These are phyloP conservation scores for Eilema caniola DNA, from an alignment of 2,888 invertebrate species.

Conservation along the genomic window DNA sequence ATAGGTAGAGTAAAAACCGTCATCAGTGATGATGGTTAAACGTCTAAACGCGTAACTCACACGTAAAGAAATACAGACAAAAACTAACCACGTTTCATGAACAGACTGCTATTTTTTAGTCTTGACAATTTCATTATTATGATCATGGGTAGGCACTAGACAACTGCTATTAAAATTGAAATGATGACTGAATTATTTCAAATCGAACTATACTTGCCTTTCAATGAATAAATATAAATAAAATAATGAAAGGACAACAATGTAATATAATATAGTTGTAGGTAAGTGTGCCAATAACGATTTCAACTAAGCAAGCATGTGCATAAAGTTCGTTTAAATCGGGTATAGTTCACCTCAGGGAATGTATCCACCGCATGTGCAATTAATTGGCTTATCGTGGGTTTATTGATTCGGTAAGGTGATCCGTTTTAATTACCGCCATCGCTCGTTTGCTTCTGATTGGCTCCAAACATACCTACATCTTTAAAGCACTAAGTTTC, in stretches of 20 bases:
- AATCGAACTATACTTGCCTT: not conserved
- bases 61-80: not conserved
- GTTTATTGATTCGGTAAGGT: constrained; percentile 85
- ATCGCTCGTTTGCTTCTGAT: constrained; percentile 83
- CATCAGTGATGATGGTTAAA: too few species aligned
- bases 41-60: not conserved
- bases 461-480: constrained; percentile 61
- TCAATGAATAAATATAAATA: not conserved
- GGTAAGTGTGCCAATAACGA: not conserved
- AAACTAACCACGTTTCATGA: not conserved
- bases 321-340: constrained; percentile 56
- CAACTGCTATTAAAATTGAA: not conserved
- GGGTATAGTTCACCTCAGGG: constrained; percentile 66
- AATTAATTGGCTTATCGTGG: constrained; percentile 85
- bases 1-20: too few species aligned
- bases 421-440: constrained; percentile 85
- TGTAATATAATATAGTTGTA: too few species aligned
- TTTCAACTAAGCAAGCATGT: constrained; percentile 40
- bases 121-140: not conserved
- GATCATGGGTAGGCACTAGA: too few species aligned
- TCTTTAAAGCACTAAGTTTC: constrained; percentile 44
- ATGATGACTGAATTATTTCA: not conserved
- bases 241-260: not conserved
- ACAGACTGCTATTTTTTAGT: not conserved
- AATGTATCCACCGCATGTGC: constrained; percentile 72